Base-by-base conservation (phyloP, 2,888 invertebrate genomes). In the Zygogramma bicolorata region DNA sequence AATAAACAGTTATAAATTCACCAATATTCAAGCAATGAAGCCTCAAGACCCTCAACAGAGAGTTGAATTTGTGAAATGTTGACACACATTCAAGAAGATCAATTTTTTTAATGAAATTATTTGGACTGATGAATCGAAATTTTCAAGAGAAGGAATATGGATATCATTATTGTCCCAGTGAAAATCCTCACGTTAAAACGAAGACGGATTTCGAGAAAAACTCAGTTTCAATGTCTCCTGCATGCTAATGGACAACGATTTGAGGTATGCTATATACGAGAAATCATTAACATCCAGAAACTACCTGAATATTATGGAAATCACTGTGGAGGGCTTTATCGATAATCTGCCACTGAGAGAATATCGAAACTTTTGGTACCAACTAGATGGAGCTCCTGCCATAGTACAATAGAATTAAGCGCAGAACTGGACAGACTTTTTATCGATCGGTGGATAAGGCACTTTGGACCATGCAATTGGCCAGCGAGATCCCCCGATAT, bases 71-170 rank as follows among this genome's bases (percentile, higher is more conserved):
- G 61, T 25, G 61, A 61, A 40, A 61, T 34, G 1, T 34, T 40
- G 5, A 6, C 40, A 5, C 18, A 22, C 25, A 61, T 22, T 5
- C 38, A 60, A 60, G 38, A 60, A 34, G 59, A 29, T 59, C 29
- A n/a, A 57, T 25, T 59, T 27, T 29, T 59, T 59, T 2, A 59
- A n/a, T 15, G n/a, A 59, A 1, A 60, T 60, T 8, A 60, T 60
- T 34, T 60, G 60, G 20, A 38, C 22, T 25, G 29, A 59, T 27
- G 15, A 59, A 59, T 29, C 59, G 15, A 31, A 31, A 59, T 59
- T 59, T 60, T 60, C 22, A 5, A 60, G 60, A 13, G 22, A 60
- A 34, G 38, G 34, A 6, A 29, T 31, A 3, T 31, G 18, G 1
- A 8, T 6, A 10, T 18, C 15, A 46, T 18, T 15, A 20, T 46